Percentiles rank a stretch among this genome's conserved stretches.
Conservation (phyloP, 2,888 invertebrate genomes). For the Habroteleia sp. region DNA sequence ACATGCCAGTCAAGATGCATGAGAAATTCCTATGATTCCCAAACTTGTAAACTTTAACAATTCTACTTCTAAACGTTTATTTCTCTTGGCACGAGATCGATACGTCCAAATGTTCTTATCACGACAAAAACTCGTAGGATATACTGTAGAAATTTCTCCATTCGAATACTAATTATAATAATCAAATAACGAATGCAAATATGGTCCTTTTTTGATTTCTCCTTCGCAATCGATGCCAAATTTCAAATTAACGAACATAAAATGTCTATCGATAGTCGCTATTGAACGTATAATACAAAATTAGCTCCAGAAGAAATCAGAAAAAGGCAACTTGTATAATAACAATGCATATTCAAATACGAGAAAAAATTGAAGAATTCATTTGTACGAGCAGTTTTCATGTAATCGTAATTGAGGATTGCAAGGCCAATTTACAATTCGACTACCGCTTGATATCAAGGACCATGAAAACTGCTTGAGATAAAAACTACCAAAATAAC, state of each 20-base stretch:
- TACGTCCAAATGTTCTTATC: conserved; percentile 4
- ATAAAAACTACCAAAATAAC: conserved; percentile 32
- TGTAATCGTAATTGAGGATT: too few relatives aligned
- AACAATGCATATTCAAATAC: conserved; percentile 28
- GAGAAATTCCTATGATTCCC: conserved; percentile 69
- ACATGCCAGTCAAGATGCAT: conserved; percentile 72
- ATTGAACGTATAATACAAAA: background rate
- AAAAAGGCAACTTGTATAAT: conserved; percentile 8
- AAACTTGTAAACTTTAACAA: conserved; percentile 22
- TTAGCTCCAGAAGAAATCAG: conserved; percentile 35
- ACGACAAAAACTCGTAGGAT: conserved; percentile 21
- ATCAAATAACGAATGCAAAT: conserved; percentile 33
- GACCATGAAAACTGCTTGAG: conserved; percentile 36
- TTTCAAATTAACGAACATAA: conserved; percentile 4
- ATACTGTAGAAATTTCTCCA: conserved; percentile 62
- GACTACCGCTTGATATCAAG: too few relatives aligned
- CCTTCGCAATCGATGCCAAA: conserved; percentile 4
- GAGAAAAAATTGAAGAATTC: conserved; percentile 35
- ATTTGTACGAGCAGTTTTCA: conserved; percentile 12
- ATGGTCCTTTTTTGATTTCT: conserved; percentile 37
- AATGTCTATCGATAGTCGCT: conserved; percentile 5
- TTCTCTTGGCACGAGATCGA: conserved; percentile 20
- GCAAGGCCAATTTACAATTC: too few relatives aligned
- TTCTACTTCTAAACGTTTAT: conserved; percentile 37
- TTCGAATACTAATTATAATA: conserved; percentile 29